Evolutionary conservation across 2,113 vertebrate species (phyloP).

Genomic region (Paramormyrops kingsleyae): DNA sequence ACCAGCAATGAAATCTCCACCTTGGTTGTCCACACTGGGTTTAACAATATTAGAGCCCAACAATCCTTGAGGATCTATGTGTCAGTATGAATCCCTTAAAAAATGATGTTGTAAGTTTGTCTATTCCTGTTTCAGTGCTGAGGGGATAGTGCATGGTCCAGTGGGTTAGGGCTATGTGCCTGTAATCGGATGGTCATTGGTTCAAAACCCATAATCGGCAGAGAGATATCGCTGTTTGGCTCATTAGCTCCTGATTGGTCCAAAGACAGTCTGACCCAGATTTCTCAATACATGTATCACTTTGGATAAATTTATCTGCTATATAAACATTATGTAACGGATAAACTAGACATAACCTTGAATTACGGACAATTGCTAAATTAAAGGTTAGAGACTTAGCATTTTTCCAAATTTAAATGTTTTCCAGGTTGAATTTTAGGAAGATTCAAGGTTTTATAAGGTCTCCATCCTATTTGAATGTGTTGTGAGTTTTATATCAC

Average conservation of each 20-base stretch:
- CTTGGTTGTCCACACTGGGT: neutral
- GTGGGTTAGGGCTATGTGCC: neutral
- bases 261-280: neutral
- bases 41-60: neutral
- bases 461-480: neutral
- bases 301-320: conserved; percentile 13
- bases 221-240: neutral
- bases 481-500: neutral
- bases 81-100: neutral
- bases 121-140: neutral
- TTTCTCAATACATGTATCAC: neutral
- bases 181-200: neutral
- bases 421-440: neutral
- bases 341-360: neutral
- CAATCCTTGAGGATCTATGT: neutral
- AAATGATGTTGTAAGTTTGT: neutral
- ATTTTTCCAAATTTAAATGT: neutral
- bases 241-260: neutral
- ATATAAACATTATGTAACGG: neutral
- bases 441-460: neutral
- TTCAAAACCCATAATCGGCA: neutral
- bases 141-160: neutral
- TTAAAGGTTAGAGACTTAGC: neutral
- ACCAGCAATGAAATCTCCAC: neutral
- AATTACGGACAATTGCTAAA: neutral